Percentiles rank a stretch among this genome's conserved stretches.
These are phyloP conservation scores for Xiphorhynchus erythropygius DNA, from an alignment of 2,797 vertebrate genomes.

Conservation along the genomic window DNA sequence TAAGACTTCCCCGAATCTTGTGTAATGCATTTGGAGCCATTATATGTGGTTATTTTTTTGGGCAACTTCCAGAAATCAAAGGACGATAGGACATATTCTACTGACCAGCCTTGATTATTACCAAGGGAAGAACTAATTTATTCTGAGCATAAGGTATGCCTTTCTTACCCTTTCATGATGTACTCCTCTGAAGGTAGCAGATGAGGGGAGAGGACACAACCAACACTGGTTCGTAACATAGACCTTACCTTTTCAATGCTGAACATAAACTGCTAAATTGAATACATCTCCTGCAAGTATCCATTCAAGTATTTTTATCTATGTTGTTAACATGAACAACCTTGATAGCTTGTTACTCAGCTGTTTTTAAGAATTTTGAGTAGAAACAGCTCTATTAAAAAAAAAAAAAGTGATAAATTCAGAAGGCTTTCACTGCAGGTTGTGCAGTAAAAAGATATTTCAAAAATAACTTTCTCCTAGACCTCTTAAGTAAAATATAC, in stretches of 20 bases:
- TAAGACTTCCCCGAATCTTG: neutral
- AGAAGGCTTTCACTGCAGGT: neutral
- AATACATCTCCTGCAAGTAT: neutral
- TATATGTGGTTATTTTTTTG: neutral
- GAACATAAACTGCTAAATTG: neutral
- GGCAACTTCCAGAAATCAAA: neutral
- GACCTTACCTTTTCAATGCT: neutral
- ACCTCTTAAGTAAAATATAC: constrained; percentile 12
- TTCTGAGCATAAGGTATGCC: neutral
- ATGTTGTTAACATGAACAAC: neutral
- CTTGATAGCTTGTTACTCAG: neutral
- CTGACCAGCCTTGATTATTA: neutral
- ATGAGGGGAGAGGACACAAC: neutral
- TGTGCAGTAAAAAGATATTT: neutral
- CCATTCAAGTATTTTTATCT: neutral
- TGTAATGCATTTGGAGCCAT: neutral
- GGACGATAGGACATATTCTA: neutral
- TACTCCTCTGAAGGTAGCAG: neutral
- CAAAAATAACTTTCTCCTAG: neutral
- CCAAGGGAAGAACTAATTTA: neutral
- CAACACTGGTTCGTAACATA: neutral
- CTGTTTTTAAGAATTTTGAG: constrained; percentile 15
- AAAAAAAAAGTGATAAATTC: neutral
- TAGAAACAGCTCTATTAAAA: neutral
- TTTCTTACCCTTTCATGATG: neutral